Percentiles rank a stretch among this genome's conserved stretches.
phyloP scores from a whole-genome alignment of 1,140 invertebrate genomes.

The Scaptomyza montana region DNA sequence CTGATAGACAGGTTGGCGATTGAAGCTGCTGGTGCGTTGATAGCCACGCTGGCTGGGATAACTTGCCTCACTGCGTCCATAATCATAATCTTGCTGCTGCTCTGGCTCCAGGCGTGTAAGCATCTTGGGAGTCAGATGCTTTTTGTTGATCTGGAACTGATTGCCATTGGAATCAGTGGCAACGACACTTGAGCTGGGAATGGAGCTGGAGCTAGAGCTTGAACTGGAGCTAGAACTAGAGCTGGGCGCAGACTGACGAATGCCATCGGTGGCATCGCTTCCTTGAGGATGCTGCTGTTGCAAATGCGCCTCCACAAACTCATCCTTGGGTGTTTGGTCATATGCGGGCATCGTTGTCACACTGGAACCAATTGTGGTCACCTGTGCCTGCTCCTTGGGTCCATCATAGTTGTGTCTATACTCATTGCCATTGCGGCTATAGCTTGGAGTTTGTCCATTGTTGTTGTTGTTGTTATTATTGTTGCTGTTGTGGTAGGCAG shows the following conservation, averaged over 20 bases:
- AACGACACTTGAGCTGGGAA: slow-evolving; percentile 33
- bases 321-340: slow-evolving; percentile 64
- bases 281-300: slow-evolving; percentile 49
- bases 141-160: slow-evolving; percentile 60
- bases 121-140: slow-evolving; percentile 60
- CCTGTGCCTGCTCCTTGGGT: slow-evolving; percentile 52
- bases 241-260: slow-evolving; percentile 11
- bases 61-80: slow-evolving; percentile 43
- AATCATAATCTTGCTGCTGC: slow-evolving; percentile 52
- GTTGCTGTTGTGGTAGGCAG: slow-evolving; percentile 60
- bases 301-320: slow-evolving; percentile 67
- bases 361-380: slow-evolving; percentile 67
- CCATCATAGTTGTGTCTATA: slow-evolving; percentile 54
- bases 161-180: slow-evolving; percentile 65
- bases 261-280: slow-evolving; percentile 53
- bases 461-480: slow-evolving; percentile 39
- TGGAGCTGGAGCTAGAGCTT: slow-evolving; percentile 8
- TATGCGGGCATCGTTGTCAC: slow-evolving; percentile 75
- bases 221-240: not conserved
- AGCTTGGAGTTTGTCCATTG: slow-evolving; percentile 55
- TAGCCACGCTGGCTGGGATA: slow-evolving; percentile 49
- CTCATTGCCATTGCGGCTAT: slow-evolving; percentile 57
- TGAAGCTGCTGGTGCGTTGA: slow-evolving; percentile 50
- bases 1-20: slow-evolving; percentile 53
- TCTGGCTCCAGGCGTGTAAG: slow-evolving; percentile 56